These are phyloP conservation scores for Loriculus beryllinus DNA, from an alignment of 2,797 vertebrate genomes.

Conservation along the genomic window DNA sequence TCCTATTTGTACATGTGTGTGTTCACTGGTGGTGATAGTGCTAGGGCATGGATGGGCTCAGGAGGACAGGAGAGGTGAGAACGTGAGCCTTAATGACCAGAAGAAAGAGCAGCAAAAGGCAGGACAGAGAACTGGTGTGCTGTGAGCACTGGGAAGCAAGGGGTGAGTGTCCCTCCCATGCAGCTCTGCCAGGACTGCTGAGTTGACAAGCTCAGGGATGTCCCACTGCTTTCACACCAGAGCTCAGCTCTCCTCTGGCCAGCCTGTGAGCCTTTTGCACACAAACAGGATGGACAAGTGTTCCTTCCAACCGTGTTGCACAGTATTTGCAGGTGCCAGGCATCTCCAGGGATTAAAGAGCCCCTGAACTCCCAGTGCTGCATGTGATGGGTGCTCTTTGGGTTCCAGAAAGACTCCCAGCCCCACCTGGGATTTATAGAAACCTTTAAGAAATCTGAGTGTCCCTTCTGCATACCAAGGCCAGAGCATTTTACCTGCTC, in stretches of 20 bases:
- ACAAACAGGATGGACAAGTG: rapidly evolving
- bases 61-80: background rate
- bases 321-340: background rate
- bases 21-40: background rate
- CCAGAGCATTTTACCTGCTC: background rate
- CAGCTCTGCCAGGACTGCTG: background rate
- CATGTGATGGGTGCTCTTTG: background rate
- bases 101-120: background rate
- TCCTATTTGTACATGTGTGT: background rate
- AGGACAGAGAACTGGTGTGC: background rate
- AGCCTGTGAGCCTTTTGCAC: background rate
- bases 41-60: background rate
- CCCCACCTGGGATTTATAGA: background rate
- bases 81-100: slow-evolving; percentile 1
- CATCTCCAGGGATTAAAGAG: background rate
- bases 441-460: background rate
- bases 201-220: background rate
- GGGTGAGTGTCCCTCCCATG: background rate
- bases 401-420: background rate
- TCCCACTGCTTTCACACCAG: background rate
- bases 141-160: background rate
- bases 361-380: background rate
- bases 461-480: background rate
- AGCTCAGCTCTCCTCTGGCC: background rate
- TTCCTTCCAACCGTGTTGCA: background rate